phyloP scores from a whole-genome alignment of 2,888 invertebrate species.

The Dorcus hopei region DNA sequence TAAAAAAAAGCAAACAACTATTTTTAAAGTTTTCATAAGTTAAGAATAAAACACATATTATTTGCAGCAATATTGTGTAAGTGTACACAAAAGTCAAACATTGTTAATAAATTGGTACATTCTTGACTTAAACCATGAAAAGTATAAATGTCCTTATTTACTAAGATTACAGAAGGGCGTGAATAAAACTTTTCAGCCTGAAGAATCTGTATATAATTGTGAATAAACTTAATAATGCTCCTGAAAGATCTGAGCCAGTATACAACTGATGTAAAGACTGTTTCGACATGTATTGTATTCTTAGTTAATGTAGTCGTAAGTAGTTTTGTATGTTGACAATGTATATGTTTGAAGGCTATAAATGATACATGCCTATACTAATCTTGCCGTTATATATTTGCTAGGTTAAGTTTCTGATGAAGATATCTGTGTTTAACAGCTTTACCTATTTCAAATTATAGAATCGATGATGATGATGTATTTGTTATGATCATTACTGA shows the following conservation, averaged over 20 bases:
- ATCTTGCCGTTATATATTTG: conserved; percentile 13
- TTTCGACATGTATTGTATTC: conserved; percentile 23
- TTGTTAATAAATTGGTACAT: no score
- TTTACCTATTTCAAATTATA: conserved; percentile 11
- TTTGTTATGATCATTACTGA: conserved; percentile 14
- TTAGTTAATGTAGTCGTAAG: conserved; percentile 5
- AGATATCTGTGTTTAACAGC: conserved; percentile 1
- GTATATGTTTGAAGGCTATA: conserved; percentile 7
- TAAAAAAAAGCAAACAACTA: neutral
- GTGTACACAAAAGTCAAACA: no score
- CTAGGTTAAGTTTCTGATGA: neutral
- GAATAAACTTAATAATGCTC: conserved; percentile 25
- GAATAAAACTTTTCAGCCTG: no score
- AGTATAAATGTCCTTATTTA: no score
- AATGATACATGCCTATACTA: conserved; percentile 14
- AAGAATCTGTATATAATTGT: conserved; percentile 12
- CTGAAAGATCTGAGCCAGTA: conserved; percentile 36
- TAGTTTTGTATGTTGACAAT: conserved; percentile 12
- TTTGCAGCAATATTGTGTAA: neutral
- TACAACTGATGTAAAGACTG: conserved; percentile 37
- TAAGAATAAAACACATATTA: neutral
- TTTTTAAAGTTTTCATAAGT: neutral
- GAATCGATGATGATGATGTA: conserved; percentile 12
- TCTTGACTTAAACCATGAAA: no score
- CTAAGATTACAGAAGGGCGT: no score